Evolutionary conservation across 2,113 vertebrate species (phyloP).

Genomic region (Planiliza haematocheilus): DNA sequence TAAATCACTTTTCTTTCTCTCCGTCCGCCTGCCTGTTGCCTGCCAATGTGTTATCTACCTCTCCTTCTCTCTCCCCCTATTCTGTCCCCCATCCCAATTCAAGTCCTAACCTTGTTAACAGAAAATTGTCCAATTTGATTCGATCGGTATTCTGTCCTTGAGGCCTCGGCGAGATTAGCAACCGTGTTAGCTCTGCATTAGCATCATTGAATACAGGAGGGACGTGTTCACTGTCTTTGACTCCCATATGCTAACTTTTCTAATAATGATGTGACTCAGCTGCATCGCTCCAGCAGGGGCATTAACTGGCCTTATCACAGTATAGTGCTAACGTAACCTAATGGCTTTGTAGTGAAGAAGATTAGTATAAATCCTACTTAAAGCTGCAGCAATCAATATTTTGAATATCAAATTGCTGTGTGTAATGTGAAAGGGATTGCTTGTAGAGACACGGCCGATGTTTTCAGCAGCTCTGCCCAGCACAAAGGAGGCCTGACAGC

Average conservation of each 20-base stretch:
- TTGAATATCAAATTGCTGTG: slow-evolving; percentile 4
- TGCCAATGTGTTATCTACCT: slow-evolving; percentile 57
- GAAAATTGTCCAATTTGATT: slow-evolving; percentile 77
- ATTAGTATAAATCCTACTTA: not conserved
- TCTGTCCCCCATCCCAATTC: slow-evolving; percentile 57
- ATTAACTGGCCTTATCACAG: slow-evolving; percentile 13
- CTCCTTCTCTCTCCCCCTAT: slow-evolving; percentile 14
- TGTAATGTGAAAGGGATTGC: not conserved
- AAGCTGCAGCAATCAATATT: slow-evolving; percentile 7
- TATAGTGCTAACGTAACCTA: not conserved
- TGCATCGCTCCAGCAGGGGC: slow-evolving; percentile 10
- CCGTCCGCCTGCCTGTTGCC: slow-evolving; percentile 54
- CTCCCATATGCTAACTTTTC: slow-evolving; percentile 52
- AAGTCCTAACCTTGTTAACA: slow-evolving; percentile 74
- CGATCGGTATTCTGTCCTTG: slow-evolving; percentile 75
- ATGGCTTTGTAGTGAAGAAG: not conserved
- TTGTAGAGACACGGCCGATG: too few relatives aligned
- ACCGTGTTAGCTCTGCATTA: slow-evolving; percentile 63
- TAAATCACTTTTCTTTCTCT: slow-evolving; percentile 76
- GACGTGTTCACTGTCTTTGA: slow-evolving; percentile 45
- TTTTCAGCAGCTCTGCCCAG: too few relatives aligned
- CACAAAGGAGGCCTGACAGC: too few relatives aligned
- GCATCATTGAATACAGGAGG: slow-evolving; percentile 51
- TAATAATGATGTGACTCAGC: slow-evolving; percentile 20
- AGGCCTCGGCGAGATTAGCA: slow-evolving; percentile 66